Base-by-base conservation (phyloP, 1,140 invertebrate genomes). In the Papilio dardanus region DNA sequence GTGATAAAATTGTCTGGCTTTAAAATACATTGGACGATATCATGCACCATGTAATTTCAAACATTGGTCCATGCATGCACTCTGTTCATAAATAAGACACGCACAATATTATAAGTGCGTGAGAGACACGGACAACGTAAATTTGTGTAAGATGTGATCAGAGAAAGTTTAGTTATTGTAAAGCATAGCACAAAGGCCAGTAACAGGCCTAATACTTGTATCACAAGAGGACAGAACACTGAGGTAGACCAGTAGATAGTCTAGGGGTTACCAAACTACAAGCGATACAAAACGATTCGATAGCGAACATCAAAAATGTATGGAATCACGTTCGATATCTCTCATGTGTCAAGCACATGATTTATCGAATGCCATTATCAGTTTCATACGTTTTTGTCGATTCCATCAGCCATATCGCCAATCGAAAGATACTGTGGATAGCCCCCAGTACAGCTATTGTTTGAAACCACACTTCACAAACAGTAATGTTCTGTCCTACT, bases 121-220 rank as follows among this genome's bases (percentile, higher is more conserved):
- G 33, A 69, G 33, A 40, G 24, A 69, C 19, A 28, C 67, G 35
- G 33, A 24, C 7, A 28, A 19, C 10, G 42, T 69, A 69, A 69
- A 42, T 40, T 40, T 69, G 67, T 69, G 16, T 35, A n/a, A 62
- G 54, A 28, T 69, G n/a, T 24, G 67, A 69, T 37, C 19, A 69
- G 67, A 24, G 67, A 69, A 69, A 69, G 67, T 69, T 35, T 40
- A 21, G 21, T 24, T 24, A 40, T 69, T 28, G 67, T 37, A 69
- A 69, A 69, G n/a, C 67, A 21, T 40, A 24, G 12, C 54, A 30
- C 54, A 58, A 58, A 58, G 54, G 54, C 21, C 54, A 58, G 54
- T 30, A 62, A n/a, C 12, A 14, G 16, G 19, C 6, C 42, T 46
- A 46, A 46, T 19, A 6, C 42, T 19, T 19, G 42, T 7, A 6